Evolutionary conservation across 1,140 invertebrate species (phyloP).

Genomic region (Brachionus plicatilis): DNA sequence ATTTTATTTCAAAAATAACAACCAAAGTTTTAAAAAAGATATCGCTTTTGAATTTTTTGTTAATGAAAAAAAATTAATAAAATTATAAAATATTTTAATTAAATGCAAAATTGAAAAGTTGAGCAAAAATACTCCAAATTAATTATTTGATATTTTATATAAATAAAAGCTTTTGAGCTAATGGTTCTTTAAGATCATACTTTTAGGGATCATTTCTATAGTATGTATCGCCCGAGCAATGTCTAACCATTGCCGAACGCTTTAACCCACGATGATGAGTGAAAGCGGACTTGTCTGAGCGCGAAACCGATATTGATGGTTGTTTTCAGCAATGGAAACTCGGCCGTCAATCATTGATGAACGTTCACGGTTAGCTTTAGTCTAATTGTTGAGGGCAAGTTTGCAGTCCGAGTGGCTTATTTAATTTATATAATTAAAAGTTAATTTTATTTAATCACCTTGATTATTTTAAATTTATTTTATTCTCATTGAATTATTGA

Average conservation of each 20-base stretch:
- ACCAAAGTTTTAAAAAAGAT: too few relatives aligned
- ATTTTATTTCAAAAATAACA: too few relatives aligned
- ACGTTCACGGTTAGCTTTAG: background rate
- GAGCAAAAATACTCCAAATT: background rate
- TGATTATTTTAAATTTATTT: too few relatives aligned
- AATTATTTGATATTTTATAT: too few relatives aligned
- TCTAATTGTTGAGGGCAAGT: background rate
- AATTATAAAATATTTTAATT: background rate
- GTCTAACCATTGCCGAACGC: background rate
- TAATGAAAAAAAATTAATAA: too few relatives aligned
- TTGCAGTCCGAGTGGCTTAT: conserved; percentile 6
- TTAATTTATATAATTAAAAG: background rate
- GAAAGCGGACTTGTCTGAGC: background rate
- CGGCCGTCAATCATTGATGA: conserved; percentile 2
- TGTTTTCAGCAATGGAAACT: background rate
- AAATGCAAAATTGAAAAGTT: background rate
- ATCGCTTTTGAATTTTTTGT: too few relatives aligned
- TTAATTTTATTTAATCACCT: background rate
- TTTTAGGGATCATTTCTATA: too few relatives aligned
- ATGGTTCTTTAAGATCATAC: too few relatives aligned
- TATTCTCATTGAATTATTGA: too few relatives aligned
- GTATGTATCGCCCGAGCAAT: too few relatives aligned
- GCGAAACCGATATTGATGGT: conserved; percentile 5
- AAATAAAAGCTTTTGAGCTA: too few relatives aligned
- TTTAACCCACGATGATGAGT: conserved; percentile 21